Evolutionary conservation across 2,888 invertebrate genomes (phyloP).

Genomic region (Amblyteles armatorius): DNA sequence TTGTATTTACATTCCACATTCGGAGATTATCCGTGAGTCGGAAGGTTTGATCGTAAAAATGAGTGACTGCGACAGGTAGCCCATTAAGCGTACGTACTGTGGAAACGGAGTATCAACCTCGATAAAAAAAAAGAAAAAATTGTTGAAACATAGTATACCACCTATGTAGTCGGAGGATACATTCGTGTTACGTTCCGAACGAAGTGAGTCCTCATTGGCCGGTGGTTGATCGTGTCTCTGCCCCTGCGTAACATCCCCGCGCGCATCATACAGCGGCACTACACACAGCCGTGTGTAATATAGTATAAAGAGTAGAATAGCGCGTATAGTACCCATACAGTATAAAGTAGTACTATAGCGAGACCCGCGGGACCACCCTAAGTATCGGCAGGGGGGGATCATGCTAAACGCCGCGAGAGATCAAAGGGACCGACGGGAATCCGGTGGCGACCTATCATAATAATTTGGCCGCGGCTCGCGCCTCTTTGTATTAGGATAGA

Average conservation of each 20-base stretch:
- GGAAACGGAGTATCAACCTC: background rate
- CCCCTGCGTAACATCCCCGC: slow-evolving; percentile 14
- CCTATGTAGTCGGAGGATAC: slow-evolving; percentile 31
- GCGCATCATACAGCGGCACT: slow-evolving; percentile 4
- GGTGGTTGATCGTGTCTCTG: slow-evolving; percentile 74
- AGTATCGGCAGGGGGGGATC: slow-evolving; percentile 83
- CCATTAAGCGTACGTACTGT: background rate
- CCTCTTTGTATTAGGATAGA: slow-evolving; percentile 84
- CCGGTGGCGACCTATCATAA: slow-evolving; percentile 84
- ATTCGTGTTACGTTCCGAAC: slow-evolving; percentile 25
- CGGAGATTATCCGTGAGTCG: background rate
- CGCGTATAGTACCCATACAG: slow-evolving; percentile 44
- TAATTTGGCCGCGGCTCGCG: slow-evolving; percentile 84
- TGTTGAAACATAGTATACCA: slow-evolving; percentile 6
- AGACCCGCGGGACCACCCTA: slow-evolving; percentile 74
- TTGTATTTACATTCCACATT: background rate
- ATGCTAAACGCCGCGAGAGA: slow-evolving; percentile 83
- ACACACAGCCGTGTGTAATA: slow-evolving; percentile 31
- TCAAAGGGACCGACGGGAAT: slow-evolving; percentile 84
- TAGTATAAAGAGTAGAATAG: slow-evolving; percentile 53
- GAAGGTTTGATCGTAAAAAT: background rate
- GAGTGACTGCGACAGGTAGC: background rate
- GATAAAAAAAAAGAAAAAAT: slow-evolving; percentile 47
- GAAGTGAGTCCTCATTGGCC: slow-evolving; percentile 73
- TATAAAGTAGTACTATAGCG: slow-evolving; percentile 48